These are phyloP conservation scores for Muntiacus reevesi DNA, from an alignment of 2,113 vertebrate species.

Conservation along the genomic window DNA sequence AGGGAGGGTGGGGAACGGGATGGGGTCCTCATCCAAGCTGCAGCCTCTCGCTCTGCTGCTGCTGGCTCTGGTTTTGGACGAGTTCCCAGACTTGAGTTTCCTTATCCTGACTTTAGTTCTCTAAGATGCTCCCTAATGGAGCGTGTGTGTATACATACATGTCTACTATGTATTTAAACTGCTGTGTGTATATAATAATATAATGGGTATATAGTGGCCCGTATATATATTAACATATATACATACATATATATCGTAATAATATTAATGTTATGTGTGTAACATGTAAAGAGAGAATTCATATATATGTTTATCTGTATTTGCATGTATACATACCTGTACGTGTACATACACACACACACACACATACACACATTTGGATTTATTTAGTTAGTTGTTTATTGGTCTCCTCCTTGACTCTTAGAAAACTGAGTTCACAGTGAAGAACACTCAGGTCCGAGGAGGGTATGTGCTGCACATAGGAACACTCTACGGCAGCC, in stretches of 20 bases:
- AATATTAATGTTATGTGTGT: background rate
- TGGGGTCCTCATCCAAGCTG: background rate
- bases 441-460: slow-evolving; percentile 95
- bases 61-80: background rate
- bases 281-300: background rate
- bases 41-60: background rate
- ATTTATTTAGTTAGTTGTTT: background rate
- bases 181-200: background rate
- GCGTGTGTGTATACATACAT: background rate
- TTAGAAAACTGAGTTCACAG: slow-evolving; percentile 95
- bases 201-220: background rate
- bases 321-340: background rate
- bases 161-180: background rate
- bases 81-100: background rate
- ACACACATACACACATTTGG: background rate
- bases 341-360: background rate
- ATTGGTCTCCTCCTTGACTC: background rate
- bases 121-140: background rate
- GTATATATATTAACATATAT: background rate
- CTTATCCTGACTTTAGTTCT: background rate
- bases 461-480: slow-evolving; percentile 95
- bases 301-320: background rate
- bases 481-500: slow-evolving; percentile 90
- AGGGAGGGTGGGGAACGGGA: background rate
- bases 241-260: background rate